These are phyloP conservation scores for Leiothrix lutea DNA, from an alignment of 2,113 vertebrate species.

Conservation along the genomic window DNA sequence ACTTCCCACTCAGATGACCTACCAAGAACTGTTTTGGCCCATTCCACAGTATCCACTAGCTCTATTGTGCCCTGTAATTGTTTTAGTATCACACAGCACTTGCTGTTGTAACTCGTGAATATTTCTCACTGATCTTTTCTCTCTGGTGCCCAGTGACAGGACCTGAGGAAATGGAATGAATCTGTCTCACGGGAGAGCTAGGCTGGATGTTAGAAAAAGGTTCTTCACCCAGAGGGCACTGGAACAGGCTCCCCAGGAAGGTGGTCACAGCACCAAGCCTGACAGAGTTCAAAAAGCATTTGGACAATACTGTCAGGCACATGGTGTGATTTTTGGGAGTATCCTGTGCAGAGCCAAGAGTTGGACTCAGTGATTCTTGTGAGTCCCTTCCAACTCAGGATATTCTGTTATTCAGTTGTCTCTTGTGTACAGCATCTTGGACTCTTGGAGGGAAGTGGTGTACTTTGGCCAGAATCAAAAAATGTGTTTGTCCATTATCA, in stretches of 20 bases:
- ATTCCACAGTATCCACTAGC: background rate
- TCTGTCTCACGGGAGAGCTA: background rate
- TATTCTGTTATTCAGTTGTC: background rate
- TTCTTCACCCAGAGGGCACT: background rate
- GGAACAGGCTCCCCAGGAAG: background rate
- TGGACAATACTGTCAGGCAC: background rate
- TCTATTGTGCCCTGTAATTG: background rate
- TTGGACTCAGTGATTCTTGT: background rate
- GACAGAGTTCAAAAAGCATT: background rate
- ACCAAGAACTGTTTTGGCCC: background rate
- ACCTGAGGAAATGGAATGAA: background rate
- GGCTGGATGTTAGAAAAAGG: background rate
- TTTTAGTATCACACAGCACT: background rate
- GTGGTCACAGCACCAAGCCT: background rate
- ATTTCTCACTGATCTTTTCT: background rate
- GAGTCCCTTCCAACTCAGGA: background rate
- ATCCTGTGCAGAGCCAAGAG: background rate
- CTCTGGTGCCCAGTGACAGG: background rate
- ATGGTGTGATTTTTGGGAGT: background rate
- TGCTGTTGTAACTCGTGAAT: background rate
- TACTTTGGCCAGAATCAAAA: background rate
- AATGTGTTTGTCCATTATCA: background rate
- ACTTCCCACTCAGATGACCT: background rate
- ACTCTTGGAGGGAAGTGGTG: background rate
- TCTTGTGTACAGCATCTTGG: background rate